A percentile compares a stretch with the other conserved stretches of the same genome.
These are phyloP conservation scores for Parapristionchus giblindavisi DNA, from an alignment of 2,888 invertebrate genomes.

Conservation along the genomic window DNA sequence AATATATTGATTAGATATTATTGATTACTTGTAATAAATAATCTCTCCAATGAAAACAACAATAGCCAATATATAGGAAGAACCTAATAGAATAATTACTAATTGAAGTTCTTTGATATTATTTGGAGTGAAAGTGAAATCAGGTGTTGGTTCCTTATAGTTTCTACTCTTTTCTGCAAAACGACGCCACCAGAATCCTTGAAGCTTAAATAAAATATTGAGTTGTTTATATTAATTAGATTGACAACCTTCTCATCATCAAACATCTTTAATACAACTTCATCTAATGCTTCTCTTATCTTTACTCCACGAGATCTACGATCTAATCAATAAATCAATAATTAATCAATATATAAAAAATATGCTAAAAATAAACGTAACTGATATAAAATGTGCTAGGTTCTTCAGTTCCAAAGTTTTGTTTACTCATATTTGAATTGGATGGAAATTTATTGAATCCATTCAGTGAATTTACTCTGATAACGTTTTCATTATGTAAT, in stretches of 20 bases:
- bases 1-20: background rate
- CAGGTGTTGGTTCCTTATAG: background rate
- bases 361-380: background rate
- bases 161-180: background rate
- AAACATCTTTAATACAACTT: conserved; percentile 13
- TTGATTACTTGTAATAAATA: background rate
- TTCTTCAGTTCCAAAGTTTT: conserved; percentile 13
- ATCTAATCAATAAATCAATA: background rate
- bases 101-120: conserved; percentile 1
- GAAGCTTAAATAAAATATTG: background rate
- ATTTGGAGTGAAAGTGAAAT: background rate
- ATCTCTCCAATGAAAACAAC: background rate
- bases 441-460: background rate
- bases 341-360: too few relatives aligned
- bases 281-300: conserved; percentile 16
- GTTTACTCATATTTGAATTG: conserved; percentile 28
- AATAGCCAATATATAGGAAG: background rate
- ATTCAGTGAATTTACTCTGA: conserved; percentile 11
- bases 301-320: conserved; percentile 4
- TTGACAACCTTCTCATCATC: conserved; percentile 26
- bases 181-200: conserved; percentile 24
- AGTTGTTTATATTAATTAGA: background rate
- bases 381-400: conserved; percentile 31
- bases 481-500: too few relatives aligned
- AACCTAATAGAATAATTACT: background rate